Evolutionary conservation across 2,113 vertebrate genomes (phyloP), one percentile per base, ranked within the genome.

Genomic region (Brachyistius frenatus): DNA sequence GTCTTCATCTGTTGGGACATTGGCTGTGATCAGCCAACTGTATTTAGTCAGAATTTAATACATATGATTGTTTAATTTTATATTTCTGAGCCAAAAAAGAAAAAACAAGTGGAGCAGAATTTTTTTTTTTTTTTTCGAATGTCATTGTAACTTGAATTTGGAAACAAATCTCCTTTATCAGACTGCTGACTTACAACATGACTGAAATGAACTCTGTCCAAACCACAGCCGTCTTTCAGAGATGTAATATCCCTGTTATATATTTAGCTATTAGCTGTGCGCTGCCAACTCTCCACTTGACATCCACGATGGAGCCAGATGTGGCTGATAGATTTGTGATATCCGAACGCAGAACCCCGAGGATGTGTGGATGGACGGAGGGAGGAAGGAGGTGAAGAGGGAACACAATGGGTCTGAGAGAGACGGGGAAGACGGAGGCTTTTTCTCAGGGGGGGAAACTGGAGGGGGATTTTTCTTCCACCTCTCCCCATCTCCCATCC

Each of bases 291-390:
- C 84, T 66, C 76, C 47, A 39, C 70, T 56, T 55, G 66, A 76
- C 66, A 33, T 64, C 62, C 73, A 52, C 1, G 49, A 62, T 33
- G 49, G 52, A 63, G 85, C 86, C 91, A 92, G 88, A 89, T 92
- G 91, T 57, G 16, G 81, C 58, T 90, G 89, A 93, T 81, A 70
- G 89, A 91, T 91, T 93, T 91, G 90, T 65, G 83, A 91, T 80
- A 85, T 90, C 83, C 62, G 35, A 88, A 79, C 3, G 60, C 71
- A 15, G 61, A 75, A 65, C 37, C 39, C 72, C 3, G 71, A 89
- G 89, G 89, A 90, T 88, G 89, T 88, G 84, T 84, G 71, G 84
- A 85, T 84, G 84, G 87, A 90, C 63, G 66, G 78, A 88, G 1
- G 46, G 85, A 88, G 87, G 92, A 92, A 91, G 89, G 92, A 92